Percentiles rank a stretch among this genome's conserved stretches.
Conservation (phyloP, 2,888 invertebrate genomes). For the Patella ulyssiponensis region DNA sequence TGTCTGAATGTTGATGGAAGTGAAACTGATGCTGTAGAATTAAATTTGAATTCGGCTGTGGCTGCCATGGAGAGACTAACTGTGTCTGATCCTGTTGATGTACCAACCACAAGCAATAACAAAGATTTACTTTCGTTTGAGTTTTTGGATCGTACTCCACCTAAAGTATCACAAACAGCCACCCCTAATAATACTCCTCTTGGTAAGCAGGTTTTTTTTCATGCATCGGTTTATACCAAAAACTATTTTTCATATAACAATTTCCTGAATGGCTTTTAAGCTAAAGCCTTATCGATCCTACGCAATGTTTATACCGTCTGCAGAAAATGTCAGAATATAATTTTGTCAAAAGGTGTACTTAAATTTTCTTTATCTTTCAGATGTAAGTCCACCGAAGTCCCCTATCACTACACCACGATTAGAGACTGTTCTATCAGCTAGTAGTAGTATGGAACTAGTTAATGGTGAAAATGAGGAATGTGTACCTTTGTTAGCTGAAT, state of each 20-base stretch:
- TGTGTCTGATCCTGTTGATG: conserved; percentile 20
- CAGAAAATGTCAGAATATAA: no score
- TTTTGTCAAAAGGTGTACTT: not conserved
- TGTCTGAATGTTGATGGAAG: conserved; percentile 23
- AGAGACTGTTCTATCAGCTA: conserved; percentile 42
- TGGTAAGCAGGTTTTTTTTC: conserved; percentile 47
- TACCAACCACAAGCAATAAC: conserved; percentile 21
- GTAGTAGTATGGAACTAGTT: conserved; percentile 56
- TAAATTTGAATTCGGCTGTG: conserved; percentile 39
- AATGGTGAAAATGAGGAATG: conserved; percentile 36
- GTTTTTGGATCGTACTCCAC: conserved; percentile 45
- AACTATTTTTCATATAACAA: not conserved
- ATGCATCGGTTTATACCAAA: not conserved
- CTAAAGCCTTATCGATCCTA: no score
- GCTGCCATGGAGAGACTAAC: conserved; percentile 5
- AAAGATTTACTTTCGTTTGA: conserved; percentile 48
- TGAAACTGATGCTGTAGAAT: conserved; percentile 11
- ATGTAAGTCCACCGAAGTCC: conserved; percentile 67
- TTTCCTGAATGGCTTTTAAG: not conserved
- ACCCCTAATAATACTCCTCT: conserved; percentile 69
- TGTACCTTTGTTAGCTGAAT: conserved; percentile 44
- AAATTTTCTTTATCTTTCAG: conserved; percentile 37
- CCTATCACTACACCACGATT: conserved; percentile 50
- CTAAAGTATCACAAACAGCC: conserved; percentile 60
- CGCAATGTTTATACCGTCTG: no score